Evolutionary conservation across 2,113 vertebrate species (phyloP).

Genomic region (Phylloscopus trochilus): DNA sequence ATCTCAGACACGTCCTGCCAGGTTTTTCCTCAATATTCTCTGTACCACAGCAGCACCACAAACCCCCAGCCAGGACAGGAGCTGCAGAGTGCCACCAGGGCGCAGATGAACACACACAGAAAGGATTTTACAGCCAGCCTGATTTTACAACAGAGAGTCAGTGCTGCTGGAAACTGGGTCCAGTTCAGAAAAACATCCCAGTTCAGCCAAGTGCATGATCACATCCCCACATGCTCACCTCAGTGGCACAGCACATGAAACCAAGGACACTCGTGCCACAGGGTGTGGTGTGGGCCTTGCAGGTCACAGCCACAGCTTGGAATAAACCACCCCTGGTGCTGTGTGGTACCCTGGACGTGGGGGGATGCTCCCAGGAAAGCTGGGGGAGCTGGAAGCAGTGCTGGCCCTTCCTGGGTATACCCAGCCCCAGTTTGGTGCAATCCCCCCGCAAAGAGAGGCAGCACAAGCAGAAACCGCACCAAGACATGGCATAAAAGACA

Average conservation of each 20-base stretch:
- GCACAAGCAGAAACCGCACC: not conserved
- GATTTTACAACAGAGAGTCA: not conserved
- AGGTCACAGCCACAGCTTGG: not conserved
- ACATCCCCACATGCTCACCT: not conserved
- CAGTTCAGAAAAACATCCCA: not conserved
- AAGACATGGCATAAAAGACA: rapidly evolving
- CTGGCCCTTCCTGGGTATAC: not conserved
- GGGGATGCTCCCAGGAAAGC: not conserved
- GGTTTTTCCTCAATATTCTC: not conserved
- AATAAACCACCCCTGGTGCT: not conserved
- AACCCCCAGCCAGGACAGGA: not conserved
- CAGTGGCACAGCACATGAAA: not conserved
- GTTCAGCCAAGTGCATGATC: not conserved
- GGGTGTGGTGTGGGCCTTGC: not conserved
- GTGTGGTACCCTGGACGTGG: not conserved
- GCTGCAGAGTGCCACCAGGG: not conserved
- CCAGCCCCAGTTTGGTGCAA: not conserved
- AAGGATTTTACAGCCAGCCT: not conserved
- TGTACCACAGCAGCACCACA: not conserved
- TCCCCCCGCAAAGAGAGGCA: not conserved
- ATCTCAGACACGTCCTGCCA: not conserved
- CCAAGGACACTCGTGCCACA: not conserved
- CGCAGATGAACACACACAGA: not conserved
- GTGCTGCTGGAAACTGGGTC: not conserved
- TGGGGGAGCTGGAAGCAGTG: not conserved